Percentiles rank a stretch among this genome's conserved stretches.
Conservation (phyloP, 2,888 invertebrate species). For the Urechis unicinctus region DNA sequence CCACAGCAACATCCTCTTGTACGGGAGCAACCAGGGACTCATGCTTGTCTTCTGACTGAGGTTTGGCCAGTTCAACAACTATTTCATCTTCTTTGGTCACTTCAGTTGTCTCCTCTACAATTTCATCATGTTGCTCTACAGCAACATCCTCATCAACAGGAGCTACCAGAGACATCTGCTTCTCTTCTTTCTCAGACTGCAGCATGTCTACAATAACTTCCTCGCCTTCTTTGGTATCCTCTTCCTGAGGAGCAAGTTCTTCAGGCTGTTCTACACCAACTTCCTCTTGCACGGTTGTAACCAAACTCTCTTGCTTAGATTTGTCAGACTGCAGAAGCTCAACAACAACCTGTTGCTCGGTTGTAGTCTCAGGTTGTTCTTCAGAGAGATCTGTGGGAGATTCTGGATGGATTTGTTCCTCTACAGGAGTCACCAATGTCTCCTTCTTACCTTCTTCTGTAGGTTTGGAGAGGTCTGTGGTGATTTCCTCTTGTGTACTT, state of each 20-base stretch:
- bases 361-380: constrained; percentile 10
- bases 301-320: constrained; percentile 7
- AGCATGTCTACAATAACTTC: constrained; percentile 18
- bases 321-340: constrained; percentile 19
- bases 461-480: constrained; percentile 3
- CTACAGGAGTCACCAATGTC: background rate
- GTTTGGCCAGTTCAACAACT: constrained; percentile 3
- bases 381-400: constrained; percentile 1
- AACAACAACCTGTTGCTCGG: constrained; percentile 13
- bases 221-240: constrained; percentile 17
- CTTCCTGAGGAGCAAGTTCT: constrained; percentile 5
- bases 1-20: constrained; percentile 9
- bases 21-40: background rate
- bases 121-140: constrained; percentile 6
- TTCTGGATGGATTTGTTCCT: background rate
- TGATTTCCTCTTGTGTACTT: constrained; percentile 10
- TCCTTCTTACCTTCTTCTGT: constrained; percentile 1
- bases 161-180: constrained; percentile 4
- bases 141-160: constrained; percentile 4
- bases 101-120: constrained; percentile 4
- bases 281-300: constrained; percentile 5
- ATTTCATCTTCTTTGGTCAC: constrained; percentile 14
- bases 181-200: constrained; percentile 6
- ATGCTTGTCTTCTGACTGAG: background rate
- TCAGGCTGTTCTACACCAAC: constrained; percentile 3